Evolutionary conservation across 2,113 vertebrate species (phyloP), one percentile per base, ranked within the genome.

Genomic region (Boleophthalmus pectinirostris): DNA sequence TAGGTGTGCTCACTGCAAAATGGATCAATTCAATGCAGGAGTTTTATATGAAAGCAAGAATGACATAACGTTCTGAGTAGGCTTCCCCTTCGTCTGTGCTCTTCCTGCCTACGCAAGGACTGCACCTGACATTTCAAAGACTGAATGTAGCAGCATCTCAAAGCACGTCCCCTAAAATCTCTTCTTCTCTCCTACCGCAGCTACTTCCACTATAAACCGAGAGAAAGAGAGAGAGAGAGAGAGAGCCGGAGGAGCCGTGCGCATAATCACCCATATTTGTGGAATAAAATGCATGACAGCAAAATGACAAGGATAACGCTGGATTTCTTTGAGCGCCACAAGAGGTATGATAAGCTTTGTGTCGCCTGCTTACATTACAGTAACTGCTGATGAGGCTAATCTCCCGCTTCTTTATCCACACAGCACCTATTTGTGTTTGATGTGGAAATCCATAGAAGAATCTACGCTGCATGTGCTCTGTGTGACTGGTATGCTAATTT

Each of bases 11-110:
- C 74, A 72, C 69, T 1, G 69, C 81, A 81, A 82, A 66, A 82
- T 64, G 74, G 78, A 90, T 91, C 81, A 70, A 91, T 89, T 67
- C 75, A 75, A 80, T 79, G 78, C 69, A 12, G 80, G 84, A 80
- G 73, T 66, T 64, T 66, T 77, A 83, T 82, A 64, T 85, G 82
- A 88, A 83, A 85, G 82, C 80, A 83, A 64, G 35, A 38, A 64
- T 38, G 29, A 38, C 29, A 77, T 85, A 84, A 82, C 64, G 75
- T 87, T 78, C 85, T 83, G 81, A 77, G 73, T 43, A 80, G 76
- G 74, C 74, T 78, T 81, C 78, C 72, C 70, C 77, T 67, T 76
- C 74, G 57, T 79, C 78, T 76, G 57, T 79, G 80, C 82, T 74
- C 74, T 25, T 79, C 67, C 72, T 70, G 78, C 73, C 84, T 84